A percentile compares a stretch with the other conserved stretches of the same genome.
phyloP scores from a whole-genome alignment of 1,140 invertebrate genomes.

The Trachymyrmex cornetzi region DNA sequence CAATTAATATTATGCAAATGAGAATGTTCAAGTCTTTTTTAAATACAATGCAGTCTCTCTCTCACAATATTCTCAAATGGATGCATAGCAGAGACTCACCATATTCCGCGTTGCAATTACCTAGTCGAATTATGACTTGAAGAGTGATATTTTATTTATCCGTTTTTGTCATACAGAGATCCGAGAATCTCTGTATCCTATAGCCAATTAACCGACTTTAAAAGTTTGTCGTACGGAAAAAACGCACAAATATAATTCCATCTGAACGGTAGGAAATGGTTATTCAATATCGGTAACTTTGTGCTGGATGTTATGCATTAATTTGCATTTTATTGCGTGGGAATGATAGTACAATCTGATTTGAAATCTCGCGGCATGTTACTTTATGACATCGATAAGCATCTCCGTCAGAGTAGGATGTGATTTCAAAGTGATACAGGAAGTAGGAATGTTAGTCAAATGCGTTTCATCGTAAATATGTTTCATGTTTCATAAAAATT shows the following conservation, averaged over 20 bases:
- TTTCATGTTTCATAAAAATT: slow-evolving; percentile 1
- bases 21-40: neutral
- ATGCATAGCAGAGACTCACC: neutral
- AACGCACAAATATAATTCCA: too few species aligned
- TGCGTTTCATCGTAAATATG: neutral
- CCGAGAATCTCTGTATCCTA: too few species aligned
- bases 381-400: slow-evolving; percentile 55
- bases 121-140: slow-evolving; percentile 13
- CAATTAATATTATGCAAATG: neutral
- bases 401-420: neutral
- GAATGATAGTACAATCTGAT: slow-evolving; percentile 40
- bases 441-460: slow-evolving; percentile 22
- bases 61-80: neutral
- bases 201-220: too few species aligned
- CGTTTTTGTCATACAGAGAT: too few species aligned
- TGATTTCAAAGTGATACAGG: slow-evolving; percentile 29
- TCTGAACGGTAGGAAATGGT: slow-evolving; percentile 9
- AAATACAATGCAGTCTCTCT: neutral
- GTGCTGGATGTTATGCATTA: neutral
- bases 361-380: slow-evolving; percentile 28
- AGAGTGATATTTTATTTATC: too few species aligned
- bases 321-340: slow-evolving; percentile 28
- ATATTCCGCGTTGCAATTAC: neutral
- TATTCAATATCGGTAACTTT: neutral
- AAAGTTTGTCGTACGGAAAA: too few species aligned